Conservation (phyloP, 2,797 vertebrate genomes). For the Enteromius radiatus region DNA sequence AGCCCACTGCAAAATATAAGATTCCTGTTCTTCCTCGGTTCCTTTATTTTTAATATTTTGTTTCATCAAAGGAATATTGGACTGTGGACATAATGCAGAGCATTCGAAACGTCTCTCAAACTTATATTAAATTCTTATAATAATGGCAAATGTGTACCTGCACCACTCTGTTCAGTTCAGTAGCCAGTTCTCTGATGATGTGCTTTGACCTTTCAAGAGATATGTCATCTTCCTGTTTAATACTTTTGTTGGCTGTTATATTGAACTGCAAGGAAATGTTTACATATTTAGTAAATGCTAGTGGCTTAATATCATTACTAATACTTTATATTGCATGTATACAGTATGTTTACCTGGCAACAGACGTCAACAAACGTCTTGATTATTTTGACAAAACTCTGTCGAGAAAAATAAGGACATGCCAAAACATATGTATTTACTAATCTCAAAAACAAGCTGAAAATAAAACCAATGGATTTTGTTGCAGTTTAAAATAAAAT, state of each 20-base stretch:
- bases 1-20: slow-evolving; percentile 58
- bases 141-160: slow-evolving; percentile 11
- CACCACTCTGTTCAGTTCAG: not conserved
- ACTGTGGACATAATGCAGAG: not conserved
- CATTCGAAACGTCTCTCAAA: not conserved
- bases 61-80: not conserved
- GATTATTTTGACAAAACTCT: not conserved
- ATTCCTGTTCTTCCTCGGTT: not conserved
- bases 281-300: not conserved
- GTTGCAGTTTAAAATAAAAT: not conserved
- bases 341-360: slow-evolving; percentile 22
- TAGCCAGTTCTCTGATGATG: not conserved
- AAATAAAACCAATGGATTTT: not conserved
- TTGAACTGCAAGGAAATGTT: not conserved
- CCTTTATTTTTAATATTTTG: not conserved
- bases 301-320: not conserved
- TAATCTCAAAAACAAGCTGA: not conserved
- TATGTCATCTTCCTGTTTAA: not conserved
- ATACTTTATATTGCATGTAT: not conserved
- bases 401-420: not conserved
- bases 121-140: not conserved
- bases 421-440: not conserved
- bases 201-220: not conserved
- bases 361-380: not conserved
- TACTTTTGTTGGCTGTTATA: not conserved